A percentile compares a stretch with the other conserved stretches of the same genome.
These are phyloP conservation scores for Chouioia cunea DNA, from an alignment of 2,888 invertebrate genomes.

Conservation along the genomic window DNA sequence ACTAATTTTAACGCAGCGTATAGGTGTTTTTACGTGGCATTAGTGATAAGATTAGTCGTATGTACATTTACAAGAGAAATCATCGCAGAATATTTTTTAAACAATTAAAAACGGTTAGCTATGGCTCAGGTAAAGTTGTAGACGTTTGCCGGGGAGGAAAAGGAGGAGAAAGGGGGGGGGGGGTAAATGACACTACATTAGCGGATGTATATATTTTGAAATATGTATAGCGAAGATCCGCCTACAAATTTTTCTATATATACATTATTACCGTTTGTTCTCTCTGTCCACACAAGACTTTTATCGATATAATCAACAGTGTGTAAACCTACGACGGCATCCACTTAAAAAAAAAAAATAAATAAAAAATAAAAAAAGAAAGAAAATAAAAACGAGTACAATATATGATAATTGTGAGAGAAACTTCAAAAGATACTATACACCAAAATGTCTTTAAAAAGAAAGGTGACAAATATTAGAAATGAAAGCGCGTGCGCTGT, in stretches of 20 bases:
- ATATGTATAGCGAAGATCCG: not conserved
- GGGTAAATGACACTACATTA: conserved; percentile 12
- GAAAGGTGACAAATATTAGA: conserved; percentile 12
- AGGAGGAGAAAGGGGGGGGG: too few relatives aligned
- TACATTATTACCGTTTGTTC: conserved; percentile 17
- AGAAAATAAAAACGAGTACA: conserved; percentile 46
- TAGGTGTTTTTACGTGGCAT: conserved; percentile 44
- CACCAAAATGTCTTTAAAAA: conserved; percentile 37
- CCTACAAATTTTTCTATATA: conserved; percentile 35
- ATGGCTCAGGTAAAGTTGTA: conserved; percentile 29
- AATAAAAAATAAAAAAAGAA: too few relatives aligned
- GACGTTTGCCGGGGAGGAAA: conserved; percentile 26
- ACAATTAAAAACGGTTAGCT: conserved; percentile 31
- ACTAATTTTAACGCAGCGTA: conserved; percentile 26
- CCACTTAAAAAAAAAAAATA: conserved; percentile 6
- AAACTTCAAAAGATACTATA: conserved; percentile 27
- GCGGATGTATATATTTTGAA: conserved; percentile 15
- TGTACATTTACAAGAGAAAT: conserved; percentile 19
- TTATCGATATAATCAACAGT: conserved; percentile 30
- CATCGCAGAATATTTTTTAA: conserved; percentile 38
- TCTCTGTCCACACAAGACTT: conserved; percentile 22
- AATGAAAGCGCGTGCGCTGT: conserved; percentile 45
- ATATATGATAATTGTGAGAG: conserved; percentile 33
- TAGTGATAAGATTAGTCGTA: conserved; percentile 32
- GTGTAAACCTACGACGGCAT: conserved; percentile 43